Conservation (phyloP, 2,888 invertebrate genomes). For the Alviniconcha strummeri region DNA sequence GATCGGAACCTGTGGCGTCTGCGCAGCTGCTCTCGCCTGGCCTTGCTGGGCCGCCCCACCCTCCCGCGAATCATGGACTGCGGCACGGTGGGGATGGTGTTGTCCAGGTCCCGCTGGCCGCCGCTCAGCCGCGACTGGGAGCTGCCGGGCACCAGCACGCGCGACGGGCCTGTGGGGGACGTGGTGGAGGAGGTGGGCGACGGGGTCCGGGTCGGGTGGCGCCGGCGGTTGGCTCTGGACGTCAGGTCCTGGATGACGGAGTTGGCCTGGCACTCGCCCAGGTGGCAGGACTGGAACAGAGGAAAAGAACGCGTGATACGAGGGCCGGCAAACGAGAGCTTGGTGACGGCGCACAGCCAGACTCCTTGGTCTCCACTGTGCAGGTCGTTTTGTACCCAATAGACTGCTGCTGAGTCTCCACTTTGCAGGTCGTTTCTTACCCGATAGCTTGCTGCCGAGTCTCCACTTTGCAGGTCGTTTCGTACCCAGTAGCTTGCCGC, state of each 20-base stretch:
- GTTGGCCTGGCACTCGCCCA: slow-evolving; percentile 42
- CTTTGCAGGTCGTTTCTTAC: too few relatives aligned
- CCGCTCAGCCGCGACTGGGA: not conserved
- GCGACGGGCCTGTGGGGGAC: not conserved
- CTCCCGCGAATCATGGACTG: slow-evolving; percentile 19
- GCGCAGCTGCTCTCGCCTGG: not conserved
- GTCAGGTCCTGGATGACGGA: slow-evolving; percentile 20
- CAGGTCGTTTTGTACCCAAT: too few relatives aligned
- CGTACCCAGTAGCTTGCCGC: too few relatives aligned
- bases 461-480: too few relatives aligned
- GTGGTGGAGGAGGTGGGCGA: not conserved
- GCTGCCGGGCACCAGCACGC: not conserved
- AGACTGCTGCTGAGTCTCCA: too few relatives aligned
- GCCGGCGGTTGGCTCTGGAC: not conserved
- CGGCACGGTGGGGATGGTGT: slow-evolving; percentile 27
- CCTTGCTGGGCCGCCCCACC: slow-evolving; percentile 13
- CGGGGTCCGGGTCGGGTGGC: not conserved
- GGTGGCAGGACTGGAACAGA: slow-evolving; percentile 40
- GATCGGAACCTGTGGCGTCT: slow-evolving; percentile 3
- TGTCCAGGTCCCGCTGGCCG: not conserved
- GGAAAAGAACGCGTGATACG: not conserved
- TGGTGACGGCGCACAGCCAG: too few relatives aligned
- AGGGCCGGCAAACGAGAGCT: too few relatives aligned
- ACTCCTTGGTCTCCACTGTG: too few relatives aligned
- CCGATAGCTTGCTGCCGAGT: too few relatives aligned